Percentiles rank a stretch among this genome's conserved stretches.
phyloP scores from a whole-genome alignment of 2,113 vertebrate genomes.

The Bufo bufo region DNA sequence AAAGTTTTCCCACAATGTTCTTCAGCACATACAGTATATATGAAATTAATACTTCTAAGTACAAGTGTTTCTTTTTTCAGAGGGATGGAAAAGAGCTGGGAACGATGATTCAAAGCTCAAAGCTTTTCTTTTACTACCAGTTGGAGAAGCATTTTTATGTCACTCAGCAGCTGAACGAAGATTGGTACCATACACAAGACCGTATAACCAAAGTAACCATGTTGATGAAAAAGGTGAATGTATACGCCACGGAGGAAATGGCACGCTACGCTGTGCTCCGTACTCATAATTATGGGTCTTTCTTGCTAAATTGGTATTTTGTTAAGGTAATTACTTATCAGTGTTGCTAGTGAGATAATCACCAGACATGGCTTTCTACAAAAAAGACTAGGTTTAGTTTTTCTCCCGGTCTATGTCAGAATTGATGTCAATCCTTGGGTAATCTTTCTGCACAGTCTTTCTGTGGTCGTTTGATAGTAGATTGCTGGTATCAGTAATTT shows the following conservation, averaged over 20 bases:
- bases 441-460: too few species aligned
- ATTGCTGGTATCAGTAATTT: too few species aligned
- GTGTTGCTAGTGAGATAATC: background rate
- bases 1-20: background rate
- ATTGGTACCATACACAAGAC: slow-evolving; percentile 34
- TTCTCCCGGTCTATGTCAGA: too few species aligned
- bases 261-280: background rate
- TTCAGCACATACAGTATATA: background rate
- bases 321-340: background rate
- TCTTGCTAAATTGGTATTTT: background rate
- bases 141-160: slow-evolving; percentile 41
- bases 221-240: slow-evolving; percentile 23
- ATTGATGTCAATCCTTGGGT: too few species aligned
- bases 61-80: background rate
- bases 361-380: too few species aligned
- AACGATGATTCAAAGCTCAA: background rate
- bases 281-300: background rate
- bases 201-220: background rate
- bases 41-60: background rate
- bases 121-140: slow-evolving; percentile 28
- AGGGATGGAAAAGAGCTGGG: slow-evolving; percentile 35
- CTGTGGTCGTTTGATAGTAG: too few species aligned
- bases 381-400: too few species aligned
- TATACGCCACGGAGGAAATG: too few species aligned
- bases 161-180: slow-evolving; percentile 5